Evolutionary conservation across 2,113 vertebrate species (phyloP).

Genomic region (Delphinus delphis): DNA sequence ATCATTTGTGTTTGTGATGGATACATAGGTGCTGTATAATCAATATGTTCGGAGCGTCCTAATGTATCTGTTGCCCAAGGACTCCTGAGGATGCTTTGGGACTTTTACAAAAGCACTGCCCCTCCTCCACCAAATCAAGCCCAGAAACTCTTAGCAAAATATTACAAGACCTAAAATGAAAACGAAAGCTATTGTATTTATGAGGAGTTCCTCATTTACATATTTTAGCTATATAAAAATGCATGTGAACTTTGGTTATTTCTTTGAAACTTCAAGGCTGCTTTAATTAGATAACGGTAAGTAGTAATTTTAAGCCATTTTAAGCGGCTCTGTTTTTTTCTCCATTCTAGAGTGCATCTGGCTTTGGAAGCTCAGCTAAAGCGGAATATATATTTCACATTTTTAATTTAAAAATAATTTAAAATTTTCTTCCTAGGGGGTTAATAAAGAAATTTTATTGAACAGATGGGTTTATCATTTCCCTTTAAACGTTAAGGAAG

Average conservation of each 20-base stretch:
- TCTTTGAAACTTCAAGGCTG: slow-evolving; percentile 25
- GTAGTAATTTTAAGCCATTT: not conserved
- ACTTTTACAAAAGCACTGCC: not conserved
- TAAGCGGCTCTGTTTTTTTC: not conserved
- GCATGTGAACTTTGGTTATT: not conserved
- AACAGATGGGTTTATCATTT: not conserved
- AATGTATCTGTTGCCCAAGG: not conserved
- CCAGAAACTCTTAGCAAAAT: not conserved
- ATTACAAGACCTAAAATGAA: not conserved
- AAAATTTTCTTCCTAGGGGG: not conserved
- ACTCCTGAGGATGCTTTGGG: not conserved
- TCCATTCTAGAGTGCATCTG: not conserved
- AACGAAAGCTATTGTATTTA: not conserved
- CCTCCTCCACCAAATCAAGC: not conserved
- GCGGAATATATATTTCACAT: not conserved
- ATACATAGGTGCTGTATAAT: not conserved
- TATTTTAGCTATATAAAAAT: not conserved
- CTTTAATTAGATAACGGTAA: not conserved
- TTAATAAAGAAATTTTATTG: not conserved
- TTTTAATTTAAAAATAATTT: slow-evolving; percentile 37
- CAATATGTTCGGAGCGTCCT: not conserved
- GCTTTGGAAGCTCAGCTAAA: slow-evolving; percentile 18
- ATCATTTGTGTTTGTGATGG: not conserved
- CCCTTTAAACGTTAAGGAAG: not conserved
- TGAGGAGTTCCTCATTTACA: not conserved